phyloP scores from a whole-genome alignment of 2,888 invertebrate species.

The Lepeophtheirus nordmannii region DNA sequence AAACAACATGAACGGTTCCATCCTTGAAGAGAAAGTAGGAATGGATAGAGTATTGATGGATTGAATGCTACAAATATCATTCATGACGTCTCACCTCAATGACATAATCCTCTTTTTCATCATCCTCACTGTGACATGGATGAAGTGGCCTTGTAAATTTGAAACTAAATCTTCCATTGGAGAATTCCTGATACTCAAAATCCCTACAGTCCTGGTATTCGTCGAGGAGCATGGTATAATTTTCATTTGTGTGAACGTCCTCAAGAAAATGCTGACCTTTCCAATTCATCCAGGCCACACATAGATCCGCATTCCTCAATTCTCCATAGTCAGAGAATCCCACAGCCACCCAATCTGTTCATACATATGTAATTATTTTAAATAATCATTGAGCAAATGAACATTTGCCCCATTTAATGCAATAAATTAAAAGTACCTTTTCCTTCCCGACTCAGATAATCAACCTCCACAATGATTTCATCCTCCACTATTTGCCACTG shows the following conservation, averaged over 20 bases:
- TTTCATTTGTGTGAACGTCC: conserved; percentile 53
- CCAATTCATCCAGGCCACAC: conserved; percentile 60
- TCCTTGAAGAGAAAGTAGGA: conserved; percentile 42
- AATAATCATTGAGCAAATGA: too few relatives aligned
- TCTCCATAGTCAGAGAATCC: conserved; percentile 72
- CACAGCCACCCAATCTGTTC: conserved; percentile 57
- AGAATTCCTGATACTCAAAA: conserved; percentile 38
- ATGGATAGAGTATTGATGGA: too few relatives aligned
- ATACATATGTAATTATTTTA: not conserved
- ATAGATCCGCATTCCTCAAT: conserved; percentile 57
- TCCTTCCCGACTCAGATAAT: not conserved
- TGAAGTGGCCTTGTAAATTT: conserved; percentile 63
- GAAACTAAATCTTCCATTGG: conserved; percentile 48
- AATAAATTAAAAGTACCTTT: not conserved
- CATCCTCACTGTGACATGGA: conserved; percentile 62
- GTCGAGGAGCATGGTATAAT: conserved; percentile 50
- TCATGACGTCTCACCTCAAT: not conserved
- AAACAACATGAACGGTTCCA: conserved; percentile 72
- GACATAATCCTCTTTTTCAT: conserved; percentile 51
- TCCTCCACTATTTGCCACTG: not conserved
- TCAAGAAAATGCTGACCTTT: conserved; percentile 38
- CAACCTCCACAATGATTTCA: not conserved
- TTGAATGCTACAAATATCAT: not conserved
- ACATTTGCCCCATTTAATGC: too few relatives aligned
- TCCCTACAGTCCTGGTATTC: conserved; percentile 54